Evolutionary conservation across 2,113 vertebrate genomes (phyloP).

Genomic region (Chunga burmeisteri): DNA sequence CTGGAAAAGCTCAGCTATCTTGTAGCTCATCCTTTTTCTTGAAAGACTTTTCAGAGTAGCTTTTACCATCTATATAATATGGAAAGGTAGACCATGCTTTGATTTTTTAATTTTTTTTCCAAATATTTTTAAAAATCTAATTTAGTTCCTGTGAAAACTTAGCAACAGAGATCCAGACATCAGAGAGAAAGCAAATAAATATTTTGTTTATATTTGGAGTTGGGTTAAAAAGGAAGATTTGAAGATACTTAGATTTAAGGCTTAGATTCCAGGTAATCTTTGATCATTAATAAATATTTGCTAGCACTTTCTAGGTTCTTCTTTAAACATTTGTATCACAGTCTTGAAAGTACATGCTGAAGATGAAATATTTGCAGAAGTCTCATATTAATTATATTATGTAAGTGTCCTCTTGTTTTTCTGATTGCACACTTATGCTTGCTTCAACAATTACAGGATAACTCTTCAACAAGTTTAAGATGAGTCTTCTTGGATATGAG

Average conservation of each 20-base stretch:
- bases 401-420: constrained; percentile 19
- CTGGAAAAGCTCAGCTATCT: background rate
- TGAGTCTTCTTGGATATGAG: constrained; percentile 4
- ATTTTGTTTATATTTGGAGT: background rate
- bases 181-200: background rate
- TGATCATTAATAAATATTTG: background rate
- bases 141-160: background rate
- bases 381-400: background rate
- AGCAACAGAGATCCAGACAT: background rate
- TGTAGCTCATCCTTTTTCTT: background rate
- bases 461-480: constrained; percentile 10
- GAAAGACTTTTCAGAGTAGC: background rate
- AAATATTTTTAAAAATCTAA: too few species aligned
- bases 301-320: background rate
- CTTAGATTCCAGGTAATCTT: background rate
- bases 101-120: too few species aligned
- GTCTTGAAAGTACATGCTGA: background rate
- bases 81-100: background rate
- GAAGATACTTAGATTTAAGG: background rate
- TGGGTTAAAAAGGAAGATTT: background rate
- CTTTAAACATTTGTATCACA: background rate
- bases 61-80: background rate
- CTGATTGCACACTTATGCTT: constrained; percentile 16
- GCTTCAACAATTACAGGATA: constrained; percentile 36
- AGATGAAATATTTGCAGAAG: background rate